These are phyloP conservation scores for Drosophila colorata DNA, from an alignment of 2,888 invertebrate species.

Conservation along the genomic window DNA sequence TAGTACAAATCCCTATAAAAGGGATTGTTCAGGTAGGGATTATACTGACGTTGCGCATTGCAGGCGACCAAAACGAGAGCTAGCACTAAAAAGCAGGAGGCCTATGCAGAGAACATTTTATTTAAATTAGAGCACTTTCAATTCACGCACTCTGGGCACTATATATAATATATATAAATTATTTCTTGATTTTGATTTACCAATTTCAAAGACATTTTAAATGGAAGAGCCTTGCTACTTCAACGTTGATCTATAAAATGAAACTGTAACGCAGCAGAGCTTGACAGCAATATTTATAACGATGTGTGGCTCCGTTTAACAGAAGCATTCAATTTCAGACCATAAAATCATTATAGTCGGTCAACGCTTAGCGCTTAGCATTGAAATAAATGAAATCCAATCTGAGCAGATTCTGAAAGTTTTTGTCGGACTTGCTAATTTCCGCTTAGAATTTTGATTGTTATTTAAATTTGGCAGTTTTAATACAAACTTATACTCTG, in stretches of 20 bases:
- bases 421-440: constrained; percentile 57
- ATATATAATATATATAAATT: too few relatives aligned
- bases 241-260: constrained; percentile 48
- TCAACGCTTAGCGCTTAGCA: constrained; percentile 27
- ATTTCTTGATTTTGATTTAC: constrained; percentile 37
- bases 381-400: constrained; percentile 50
- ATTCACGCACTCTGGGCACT: constrained; percentile 3
- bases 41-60: constrained; percentile 63
- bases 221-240: constrained; percentile 24
- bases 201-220: constrained; percentile 64
- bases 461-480: constrained; percentile 62
- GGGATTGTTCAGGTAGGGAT: constrained; percentile 66
- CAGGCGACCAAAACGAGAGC: constrained; percentile 44
- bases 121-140: neutral
- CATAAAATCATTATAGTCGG: constrained; percentile 56
- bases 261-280: constrained; percentile 64
- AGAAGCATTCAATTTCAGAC: constrained; percentile 51
- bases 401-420: constrained; percentile 32
- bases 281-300: constrained; percentile 62
- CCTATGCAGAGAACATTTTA: constrained; percentile 30
- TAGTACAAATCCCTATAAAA: constrained; percentile 68
- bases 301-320: constrained; percentile 33
- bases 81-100: constrained; percentile 48
- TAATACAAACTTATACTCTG: constrained; percentile 27
- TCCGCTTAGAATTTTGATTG: constrained; percentile 76